Conservation (phyloP, 2,888 invertebrate genomes). For the Andrena chrysosceles region DNA sequence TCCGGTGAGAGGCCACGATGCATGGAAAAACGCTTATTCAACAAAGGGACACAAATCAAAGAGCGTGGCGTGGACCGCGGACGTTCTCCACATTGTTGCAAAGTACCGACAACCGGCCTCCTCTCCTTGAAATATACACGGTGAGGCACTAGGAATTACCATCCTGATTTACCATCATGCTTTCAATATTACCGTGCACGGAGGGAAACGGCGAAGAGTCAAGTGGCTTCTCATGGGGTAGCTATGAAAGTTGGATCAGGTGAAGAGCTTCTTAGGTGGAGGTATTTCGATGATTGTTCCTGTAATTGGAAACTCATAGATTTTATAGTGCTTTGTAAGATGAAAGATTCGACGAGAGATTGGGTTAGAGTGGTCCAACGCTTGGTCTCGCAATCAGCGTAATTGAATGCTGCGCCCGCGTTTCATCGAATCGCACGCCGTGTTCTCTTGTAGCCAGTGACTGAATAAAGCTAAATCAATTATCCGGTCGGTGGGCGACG, state of each 20-base stretch:
- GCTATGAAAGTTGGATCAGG: too few relatives aligned
- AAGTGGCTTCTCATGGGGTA: too few relatives aligned
- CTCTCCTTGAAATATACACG: constrained; percentile 11
- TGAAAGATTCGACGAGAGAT: too few relatives aligned
- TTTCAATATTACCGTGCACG: neutral
- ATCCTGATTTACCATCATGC: neutral
- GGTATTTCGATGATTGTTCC: too few relatives aligned
- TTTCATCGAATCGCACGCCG: too few relatives aligned
- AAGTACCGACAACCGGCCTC: constrained; percentile 46
- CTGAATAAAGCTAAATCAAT: constrained; percentile 54
- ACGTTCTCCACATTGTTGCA: constrained; percentile 62
- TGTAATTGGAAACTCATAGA: too few relatives aligned
- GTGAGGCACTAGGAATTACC: neutral
- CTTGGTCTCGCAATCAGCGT: too few relatives aligned
- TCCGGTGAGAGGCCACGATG: constrained; percentile 60
- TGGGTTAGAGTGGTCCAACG: too few relatives aligned
- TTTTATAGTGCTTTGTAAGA: too few relatives aligned
- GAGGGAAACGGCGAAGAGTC: neutral
- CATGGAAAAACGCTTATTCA: constrained; percentile 62
- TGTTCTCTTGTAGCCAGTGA: neutral
- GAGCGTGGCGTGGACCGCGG: constrained; percentile 29
- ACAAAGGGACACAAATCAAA: constrained; percentile 66
- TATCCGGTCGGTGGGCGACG: constrained; percentile 46
- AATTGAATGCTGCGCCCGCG: too few relatives aligned
- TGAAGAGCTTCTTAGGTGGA: too few relatives aligned